Evolutionary conservation across 2,888 invertebrate genomes (phyloP).

Genomic region (Adelognathus sp.): DNA sequence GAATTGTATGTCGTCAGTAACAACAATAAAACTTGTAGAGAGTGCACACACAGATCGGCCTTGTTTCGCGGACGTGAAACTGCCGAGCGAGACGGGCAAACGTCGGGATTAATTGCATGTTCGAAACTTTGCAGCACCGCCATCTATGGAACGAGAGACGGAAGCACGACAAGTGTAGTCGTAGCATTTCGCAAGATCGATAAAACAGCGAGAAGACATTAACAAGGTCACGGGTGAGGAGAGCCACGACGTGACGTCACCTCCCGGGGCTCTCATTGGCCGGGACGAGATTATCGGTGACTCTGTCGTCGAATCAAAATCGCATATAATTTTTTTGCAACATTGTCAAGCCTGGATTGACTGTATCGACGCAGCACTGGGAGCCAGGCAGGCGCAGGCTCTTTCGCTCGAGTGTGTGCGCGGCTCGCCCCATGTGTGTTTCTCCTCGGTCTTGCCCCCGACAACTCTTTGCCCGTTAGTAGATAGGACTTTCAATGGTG

Average conservation of each 20-base stretch:
- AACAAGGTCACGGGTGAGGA: background rate
- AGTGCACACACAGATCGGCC: slow-evolving; percentile 64
- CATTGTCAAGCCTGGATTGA: slow-evolving; percentile 6
- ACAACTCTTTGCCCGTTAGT: slow-evolving; percentile 62
- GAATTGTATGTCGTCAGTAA: slow-evolving; percentile 67
- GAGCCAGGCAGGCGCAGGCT: too few species aligned
- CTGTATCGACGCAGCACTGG: slow-evolving; percentile 56
- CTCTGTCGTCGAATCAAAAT: background rate
- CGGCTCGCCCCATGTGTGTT: slow-evolving; percentile 63
- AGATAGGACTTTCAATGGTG: slow-evolving; percentile 69
- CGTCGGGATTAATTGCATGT: background rate
- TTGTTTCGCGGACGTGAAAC: slow-evolving; percentile 43
- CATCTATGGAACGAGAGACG: background rate
- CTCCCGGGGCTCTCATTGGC: background rate
- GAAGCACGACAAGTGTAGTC: background rate
- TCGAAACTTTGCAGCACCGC: background rate
- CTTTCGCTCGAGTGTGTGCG: slow-evolving; percentile 12
- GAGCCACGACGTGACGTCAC: background rate
- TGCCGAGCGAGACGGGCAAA: slow-evolving; percentile 8
- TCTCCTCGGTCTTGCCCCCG: slow-evolving; percentile 63
- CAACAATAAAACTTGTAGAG: slow-evolving; percentile 72
- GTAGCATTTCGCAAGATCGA: background rate
- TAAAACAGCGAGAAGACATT: slow-evolving; percentile 33
- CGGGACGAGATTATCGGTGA: background rate
- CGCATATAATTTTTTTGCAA: background rate